phyloP scores from a whole-genome alignment of 2,888 invertebrate species.

The Protodeltote pygarga region DNA sequence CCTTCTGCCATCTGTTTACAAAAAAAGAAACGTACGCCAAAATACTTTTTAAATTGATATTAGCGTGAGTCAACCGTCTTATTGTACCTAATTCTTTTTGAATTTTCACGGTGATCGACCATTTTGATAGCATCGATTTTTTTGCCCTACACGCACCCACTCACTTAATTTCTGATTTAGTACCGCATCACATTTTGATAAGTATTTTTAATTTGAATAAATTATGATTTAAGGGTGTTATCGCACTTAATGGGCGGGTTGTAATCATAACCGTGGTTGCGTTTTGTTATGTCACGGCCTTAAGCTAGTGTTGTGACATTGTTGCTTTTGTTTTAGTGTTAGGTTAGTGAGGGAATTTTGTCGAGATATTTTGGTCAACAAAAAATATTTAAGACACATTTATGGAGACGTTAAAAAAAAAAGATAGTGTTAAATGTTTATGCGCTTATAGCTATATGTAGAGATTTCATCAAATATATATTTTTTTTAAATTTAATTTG shows the following conservation, averaged over 20 bases:
- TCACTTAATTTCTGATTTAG: constrained; percentile 86
- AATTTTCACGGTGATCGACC: constrained; percentile 83
- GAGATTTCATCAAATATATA: too few relatives aligned
- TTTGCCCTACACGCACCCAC: constrained; percentile 75
- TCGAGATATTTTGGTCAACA: background rate
- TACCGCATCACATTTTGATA: constrained; percentile 86
- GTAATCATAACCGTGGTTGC: constrained; percentile 76
- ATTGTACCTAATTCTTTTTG: constrained; percentile 61
- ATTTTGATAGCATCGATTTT: constrained; percentile 76
- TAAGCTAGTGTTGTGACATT: constrained; percentile 17
- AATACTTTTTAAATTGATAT: constrained; percentile 72
- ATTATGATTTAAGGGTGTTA: constrained; percentile 85
- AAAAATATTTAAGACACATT: too few relatives aligned
- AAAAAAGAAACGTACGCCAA: too few relatives aligned
- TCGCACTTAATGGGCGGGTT: constrained; percentile 75
- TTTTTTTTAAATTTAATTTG: too few relatives aligned
- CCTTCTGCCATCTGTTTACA: too few relatives aligned
- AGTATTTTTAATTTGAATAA: constrained; percentile 88
- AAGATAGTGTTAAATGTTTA: too few relatives aligned
- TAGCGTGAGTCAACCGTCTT: constrained; percentile 72
- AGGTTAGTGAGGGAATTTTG: background rate
- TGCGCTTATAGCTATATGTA: too few relatives aligned
- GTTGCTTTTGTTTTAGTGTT: constrained; percentile 26
- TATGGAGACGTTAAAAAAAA: too few relatives aligned
- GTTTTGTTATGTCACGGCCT: constrained; percentile 61